Evolutionary conservation across 2,113 vertebrate genomes (phyloP).

Genomic region (Poecile atricapillus): DNA sequence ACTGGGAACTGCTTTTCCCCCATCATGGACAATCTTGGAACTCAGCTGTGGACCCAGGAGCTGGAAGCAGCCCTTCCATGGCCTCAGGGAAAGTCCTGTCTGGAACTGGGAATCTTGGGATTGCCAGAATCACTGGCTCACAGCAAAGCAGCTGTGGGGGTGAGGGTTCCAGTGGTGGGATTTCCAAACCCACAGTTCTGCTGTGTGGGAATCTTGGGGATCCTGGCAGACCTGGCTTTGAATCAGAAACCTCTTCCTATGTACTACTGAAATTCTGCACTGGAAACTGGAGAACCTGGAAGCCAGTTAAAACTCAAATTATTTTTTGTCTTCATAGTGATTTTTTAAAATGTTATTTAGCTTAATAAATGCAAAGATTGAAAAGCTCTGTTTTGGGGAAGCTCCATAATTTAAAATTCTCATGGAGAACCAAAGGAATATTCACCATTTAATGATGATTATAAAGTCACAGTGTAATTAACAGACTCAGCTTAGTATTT

Average conservation of each 20-base stretch:
- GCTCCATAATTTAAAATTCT: not conserved
- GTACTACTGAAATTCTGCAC: not conserved
- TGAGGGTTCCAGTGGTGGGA: not conserved
- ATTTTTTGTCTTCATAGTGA: not conserved
- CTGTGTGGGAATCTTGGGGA: not conserved
- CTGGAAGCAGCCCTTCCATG: not conserved
- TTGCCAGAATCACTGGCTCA: not conserved
- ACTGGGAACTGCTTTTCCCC: not conserved
- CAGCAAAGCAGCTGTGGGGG: not conserved
- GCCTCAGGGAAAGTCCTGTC: not conserved
- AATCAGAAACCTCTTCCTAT: not conserved
- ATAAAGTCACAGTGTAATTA: not conserved
- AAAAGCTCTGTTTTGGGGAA: not conserved
- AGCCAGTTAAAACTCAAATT: not conserved
- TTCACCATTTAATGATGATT: not conserved
- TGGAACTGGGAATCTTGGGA: not conserved
- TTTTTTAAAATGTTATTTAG: not conserved
- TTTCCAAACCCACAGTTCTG: not conserved
- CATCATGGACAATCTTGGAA: not conserved
- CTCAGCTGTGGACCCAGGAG: rapidly evolving
- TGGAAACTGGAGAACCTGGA: not conserved
- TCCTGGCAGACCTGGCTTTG: not conserved
- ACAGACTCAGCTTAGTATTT: not conserved
- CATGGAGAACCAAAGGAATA: not conserved
- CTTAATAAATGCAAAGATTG: not conserved